A percentile compares a stretch with the other conserved stretches of the same genome.
Evolutionary conservation across 2,113 vertebrate species (phyloP).

Genomic region (Hyperopisus bebe): DNA sequence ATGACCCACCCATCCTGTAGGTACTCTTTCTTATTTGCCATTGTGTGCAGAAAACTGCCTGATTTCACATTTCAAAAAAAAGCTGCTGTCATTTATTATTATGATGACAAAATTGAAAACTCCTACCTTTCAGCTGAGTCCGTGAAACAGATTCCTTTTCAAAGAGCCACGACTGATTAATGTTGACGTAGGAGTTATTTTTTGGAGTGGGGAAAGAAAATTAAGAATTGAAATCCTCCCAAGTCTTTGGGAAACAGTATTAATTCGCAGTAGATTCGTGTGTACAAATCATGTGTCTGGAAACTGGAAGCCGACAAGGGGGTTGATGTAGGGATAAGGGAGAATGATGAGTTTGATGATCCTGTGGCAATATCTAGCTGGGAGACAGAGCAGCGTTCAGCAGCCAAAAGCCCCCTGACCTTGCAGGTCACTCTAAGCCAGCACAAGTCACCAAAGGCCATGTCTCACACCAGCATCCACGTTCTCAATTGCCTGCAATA

Average conservation of each 20-base stretch:
- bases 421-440: not conserved
- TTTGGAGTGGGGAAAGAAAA: not conserved
- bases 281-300: not conserved
- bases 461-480: not conserved
- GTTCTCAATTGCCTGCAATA: conserved; percentile 10
- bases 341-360: not conserved
- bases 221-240: not conserved
- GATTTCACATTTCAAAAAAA: not conserved
- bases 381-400: not conserved
- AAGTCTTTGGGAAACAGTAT: not conserved
- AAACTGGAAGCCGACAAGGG: not conserved
- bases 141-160: not conserved
- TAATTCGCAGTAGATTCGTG: not conserved
- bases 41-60: not conserved
- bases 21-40: not conserved
- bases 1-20: not conserved
- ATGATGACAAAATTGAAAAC: not conserved
- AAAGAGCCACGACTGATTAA: not conserved
- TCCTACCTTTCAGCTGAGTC: not conserved
- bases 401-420: not conserved
- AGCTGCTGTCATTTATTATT: not conserved
- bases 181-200: not conserved
- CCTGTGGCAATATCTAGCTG: not conserved
- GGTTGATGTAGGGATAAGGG: not conserved
- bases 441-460: not conserved